These are phyloP conservation scores for Ametastegia equiseti DNA, from an alignment of 2,888 invertebrate species.

Conservation along the genomic window DNA sequence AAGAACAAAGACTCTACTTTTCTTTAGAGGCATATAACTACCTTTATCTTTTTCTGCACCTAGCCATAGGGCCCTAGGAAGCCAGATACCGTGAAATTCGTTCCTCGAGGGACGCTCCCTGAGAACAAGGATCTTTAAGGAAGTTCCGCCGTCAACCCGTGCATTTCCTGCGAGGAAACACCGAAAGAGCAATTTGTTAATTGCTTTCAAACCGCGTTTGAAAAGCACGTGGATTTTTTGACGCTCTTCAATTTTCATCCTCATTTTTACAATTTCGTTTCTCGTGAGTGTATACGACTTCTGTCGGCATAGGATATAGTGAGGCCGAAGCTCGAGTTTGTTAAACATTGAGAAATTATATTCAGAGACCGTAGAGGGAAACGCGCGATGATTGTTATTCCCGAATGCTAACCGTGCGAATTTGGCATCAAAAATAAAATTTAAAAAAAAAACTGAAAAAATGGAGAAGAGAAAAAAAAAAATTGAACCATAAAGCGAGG, in stretches of 20 bases:
- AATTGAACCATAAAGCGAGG: too few species aligned
- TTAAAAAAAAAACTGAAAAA: too few species aligned
- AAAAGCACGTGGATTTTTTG: background rate
- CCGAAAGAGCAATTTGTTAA: slow-evolving; percentile 8
- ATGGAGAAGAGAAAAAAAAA: background rate
- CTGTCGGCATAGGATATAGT: too few species aligned
- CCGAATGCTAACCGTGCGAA: background rate
- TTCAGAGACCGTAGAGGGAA: background rate
- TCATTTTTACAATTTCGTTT: background rate
- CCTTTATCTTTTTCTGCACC: slow-evolving; percentile 29
- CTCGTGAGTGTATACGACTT: too few species aligned
- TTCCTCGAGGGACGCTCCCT: background rate
- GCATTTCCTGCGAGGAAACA: background rate
- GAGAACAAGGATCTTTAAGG: background rate
- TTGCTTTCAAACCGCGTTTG: background rate
- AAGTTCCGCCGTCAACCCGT: background rate
- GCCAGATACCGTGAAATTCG: slow-evolving; percentile 21
- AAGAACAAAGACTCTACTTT: slow-evolving; percentile 36
- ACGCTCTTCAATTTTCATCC: background rate
- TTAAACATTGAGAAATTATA: background rate
- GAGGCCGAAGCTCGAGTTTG: too few species aligned
- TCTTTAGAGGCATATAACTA: slow-evolving; percentile 33
- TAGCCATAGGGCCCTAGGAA: slow-evolving; percentile 3
- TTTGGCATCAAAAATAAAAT: too few species aligned
- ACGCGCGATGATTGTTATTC: background rate